Conservation (phyloP, 2,113 vertebrate species). For the Oenanthe melanoleuca region DNA sequence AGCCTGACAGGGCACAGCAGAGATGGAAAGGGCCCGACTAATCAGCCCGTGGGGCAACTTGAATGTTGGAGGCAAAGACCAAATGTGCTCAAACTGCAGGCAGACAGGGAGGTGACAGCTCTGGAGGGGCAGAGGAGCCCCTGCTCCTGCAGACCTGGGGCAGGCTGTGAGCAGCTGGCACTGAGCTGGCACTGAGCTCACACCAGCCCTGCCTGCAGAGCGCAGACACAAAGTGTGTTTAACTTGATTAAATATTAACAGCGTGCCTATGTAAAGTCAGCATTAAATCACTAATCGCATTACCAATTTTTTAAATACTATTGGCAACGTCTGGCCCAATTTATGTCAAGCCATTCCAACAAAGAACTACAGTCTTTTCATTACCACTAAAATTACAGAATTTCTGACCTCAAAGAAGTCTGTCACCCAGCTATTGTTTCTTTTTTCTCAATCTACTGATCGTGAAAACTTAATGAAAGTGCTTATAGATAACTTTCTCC, state of each 20-base stretch:
- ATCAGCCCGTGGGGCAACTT: neutral
- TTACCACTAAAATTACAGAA: neutral
- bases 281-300: constrained; percentile 20
- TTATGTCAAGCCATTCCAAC: neutral
- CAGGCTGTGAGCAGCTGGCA: neutral
- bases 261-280: neutral
- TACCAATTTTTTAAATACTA: neutral
- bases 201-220: neutral
- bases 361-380: neutral
- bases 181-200: neutral
- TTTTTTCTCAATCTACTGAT: neutral
- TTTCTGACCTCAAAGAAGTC: neutral
- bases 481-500: neutral
- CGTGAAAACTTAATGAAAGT: neutral
- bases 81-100: neutral
- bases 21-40: neutral
- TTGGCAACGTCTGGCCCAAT: neutral
- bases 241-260: constrained; percentile 56
- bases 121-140: no score
- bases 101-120: neutral
- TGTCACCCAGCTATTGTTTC: neutral
- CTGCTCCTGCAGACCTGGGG: neutral
- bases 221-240: neutral
- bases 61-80: neutral
- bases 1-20: neutral